phyloP scores from a whole-genome alignment of 2,888 invertebrate species.

The Agonum fuliginosum region DNA sequence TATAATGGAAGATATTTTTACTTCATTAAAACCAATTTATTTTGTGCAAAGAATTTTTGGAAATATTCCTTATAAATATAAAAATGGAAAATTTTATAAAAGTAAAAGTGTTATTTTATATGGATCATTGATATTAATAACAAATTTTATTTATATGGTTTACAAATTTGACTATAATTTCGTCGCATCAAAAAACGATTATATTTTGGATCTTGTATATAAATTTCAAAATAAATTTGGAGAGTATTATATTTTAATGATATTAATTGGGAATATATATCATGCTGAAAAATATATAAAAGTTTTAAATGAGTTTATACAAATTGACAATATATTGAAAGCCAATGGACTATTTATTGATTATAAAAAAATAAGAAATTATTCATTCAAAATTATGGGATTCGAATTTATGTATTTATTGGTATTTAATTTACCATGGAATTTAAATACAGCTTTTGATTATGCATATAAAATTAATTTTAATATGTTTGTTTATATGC shows the following conservation, averaged over 20 bases:
- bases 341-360: conserved; percentile 9
- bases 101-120: background rate
- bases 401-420: background rate
- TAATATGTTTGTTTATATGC: background rate
- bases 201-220: background rate
- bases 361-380: background rate
- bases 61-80: background rate
- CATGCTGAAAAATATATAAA: background rate
- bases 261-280: background rate
- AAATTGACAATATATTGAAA: background rate
- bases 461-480: background rate
- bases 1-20: conserved; percentile 17
- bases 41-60: background rate
- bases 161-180: conserved; percentile 25
- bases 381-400: background rate
- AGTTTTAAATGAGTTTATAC: background rate
- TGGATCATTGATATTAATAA: background rate
- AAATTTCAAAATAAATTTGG: conserved; percentile 2
- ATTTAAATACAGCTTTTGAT: background rate
- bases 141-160: background rate
- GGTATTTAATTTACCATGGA: background rate
- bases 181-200: background rate
- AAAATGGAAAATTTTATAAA: conserved; percentile 1
- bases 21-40: conserved; percentile 11
- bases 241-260: background rate